A percentile compares a stretch with the other conserved stretches of the same genome.
phyloP scores from a whole-genome alignment of 2,113 vertebrate genomes.

The Dromaius novaehollandiae region DNA sequence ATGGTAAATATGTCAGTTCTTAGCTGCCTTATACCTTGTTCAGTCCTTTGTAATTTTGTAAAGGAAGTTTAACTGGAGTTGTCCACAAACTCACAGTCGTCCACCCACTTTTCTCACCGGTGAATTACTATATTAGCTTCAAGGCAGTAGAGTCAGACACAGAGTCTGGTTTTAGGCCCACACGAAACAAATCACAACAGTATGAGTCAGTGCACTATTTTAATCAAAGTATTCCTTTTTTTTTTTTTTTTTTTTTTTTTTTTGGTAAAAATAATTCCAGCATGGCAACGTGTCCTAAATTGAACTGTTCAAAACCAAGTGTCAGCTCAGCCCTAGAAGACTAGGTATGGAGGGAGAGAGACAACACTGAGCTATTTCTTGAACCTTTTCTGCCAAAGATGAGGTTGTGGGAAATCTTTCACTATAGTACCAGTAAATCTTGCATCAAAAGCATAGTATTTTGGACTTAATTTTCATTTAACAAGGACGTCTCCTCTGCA shows the following conservation, averaged over 20 bases:
- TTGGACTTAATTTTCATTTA: conserved; percentile 1
- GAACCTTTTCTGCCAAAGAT: not conserved
- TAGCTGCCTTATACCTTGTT: not conserved
- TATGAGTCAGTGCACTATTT: not conserved
- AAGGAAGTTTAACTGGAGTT: not conserved
- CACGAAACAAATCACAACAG: not conserved
- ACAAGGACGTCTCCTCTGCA: not conserved
- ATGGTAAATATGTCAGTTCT: not conserved
- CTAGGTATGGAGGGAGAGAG: not conserved
- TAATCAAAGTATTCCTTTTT: not conserved
- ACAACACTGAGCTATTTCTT: not conserved
- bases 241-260: not conserved
- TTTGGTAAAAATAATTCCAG: not conserved
- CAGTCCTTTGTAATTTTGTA: not conserved
- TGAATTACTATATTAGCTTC: not conserved
- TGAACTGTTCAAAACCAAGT: not conserved
- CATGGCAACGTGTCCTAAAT: not conserved
- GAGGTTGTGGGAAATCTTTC: not conserved
- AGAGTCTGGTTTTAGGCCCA: not conserved
- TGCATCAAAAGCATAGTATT: not conserved
- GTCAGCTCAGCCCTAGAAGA: fast-evolving
- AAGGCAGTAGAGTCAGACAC: not conserved
- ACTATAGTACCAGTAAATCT: not conserved
- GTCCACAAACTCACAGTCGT: not conserved
- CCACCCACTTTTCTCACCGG: not conserved